Base-by-base conservation (phyloP, 1,140 invertebrate genomes). In the Campoletis sonorensis region DNA sequence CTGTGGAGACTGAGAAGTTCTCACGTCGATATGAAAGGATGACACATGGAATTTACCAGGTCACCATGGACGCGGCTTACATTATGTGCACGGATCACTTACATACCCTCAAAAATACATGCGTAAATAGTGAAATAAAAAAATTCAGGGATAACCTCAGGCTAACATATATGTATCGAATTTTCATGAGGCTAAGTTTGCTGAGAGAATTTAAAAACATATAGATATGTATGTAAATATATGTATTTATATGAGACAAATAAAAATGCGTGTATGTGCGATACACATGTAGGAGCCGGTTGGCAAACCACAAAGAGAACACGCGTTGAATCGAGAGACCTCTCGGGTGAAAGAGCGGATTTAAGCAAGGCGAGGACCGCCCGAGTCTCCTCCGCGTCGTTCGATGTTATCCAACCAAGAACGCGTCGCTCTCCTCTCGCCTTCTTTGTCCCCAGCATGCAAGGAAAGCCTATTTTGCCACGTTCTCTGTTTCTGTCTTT, bases 281-380 rank as follows among this genome's bases (percentile, higher is more conserved):
- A 45, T 45, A 45, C 13, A 45, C 40, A 45, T 11, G 40, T 10
- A 49, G 76, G 40, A 23, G 61, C 15, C 30, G n/a, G 37, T 18
- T 70, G 23, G 68, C 18, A 85, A 85, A 86, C 81, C 79, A 68
- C 82, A 85, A 61, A 45, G 61, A 80, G 79, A 84, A 87, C 82
- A 76, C 72, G 83, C 78, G 81, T 81, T 79, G 85, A 85, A 88
- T 84, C 78, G 54, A 82, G 64, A 82, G 87, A 58, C 18, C 54
- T 30, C 58, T 33, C 26, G 54, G 54, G 26, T 61, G 54, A 64
- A 61, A 77, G 51, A 61, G 76, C 21, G 33, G 67, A n/a, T 30
- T 16, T 16, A 13, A 54, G 15, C 11, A 49, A 75, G 72, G 49
- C n/a, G 51, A 64, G 49, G 61, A 78, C 76, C 58, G 33, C 54